These are phyloP conservation scores for Pimpla rufipes DNA, from an alignment of 2,888 invertebrate genomes.

Conservation along the genomic window DNA sequence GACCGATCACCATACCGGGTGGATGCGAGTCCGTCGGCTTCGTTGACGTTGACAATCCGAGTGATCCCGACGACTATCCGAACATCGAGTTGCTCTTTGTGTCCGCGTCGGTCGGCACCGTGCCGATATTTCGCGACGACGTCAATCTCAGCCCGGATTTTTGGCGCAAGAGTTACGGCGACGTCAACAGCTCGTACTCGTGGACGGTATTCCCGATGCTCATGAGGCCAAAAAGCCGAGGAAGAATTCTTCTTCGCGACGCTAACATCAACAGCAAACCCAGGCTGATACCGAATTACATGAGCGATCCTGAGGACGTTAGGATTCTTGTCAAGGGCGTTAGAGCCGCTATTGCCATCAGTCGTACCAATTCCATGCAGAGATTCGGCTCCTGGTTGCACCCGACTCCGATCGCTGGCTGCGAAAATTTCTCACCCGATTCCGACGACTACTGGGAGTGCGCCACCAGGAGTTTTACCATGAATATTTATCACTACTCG, in stretches of 20 bases:
- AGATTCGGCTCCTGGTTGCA: constrained; percentile 87
- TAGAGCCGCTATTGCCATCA: constrained; percentile 86
- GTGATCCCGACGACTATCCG: constrained; percentile 87
- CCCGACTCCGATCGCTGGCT: constrained; percentile 86
- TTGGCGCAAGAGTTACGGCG: constrained; percentile 87
- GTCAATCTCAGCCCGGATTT: constrained; percentile 87
- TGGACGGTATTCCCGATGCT: constrained; percentile 86
- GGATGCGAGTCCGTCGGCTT: constrained; percentile 88
- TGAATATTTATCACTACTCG: constrained; percentile 88
- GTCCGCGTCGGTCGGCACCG: constrained; percentile 88
- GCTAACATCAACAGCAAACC: constrained; percentile 88
- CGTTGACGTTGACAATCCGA: constrained; percentile 87
- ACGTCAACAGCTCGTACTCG: constrained; percentile 84
- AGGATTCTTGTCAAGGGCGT: constrained; percentile 87
- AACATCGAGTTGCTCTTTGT: constrained; percentile 91
- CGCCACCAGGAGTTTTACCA: constrained; percentile 86
- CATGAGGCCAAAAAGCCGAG: constrained; percentile 88
- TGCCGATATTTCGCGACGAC: constrained; percentile 86
- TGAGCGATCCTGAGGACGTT: constrained; percentile 88
- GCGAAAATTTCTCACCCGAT: constrained; percentile 85
- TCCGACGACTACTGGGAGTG: constrained; percentile 89
- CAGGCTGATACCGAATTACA: constrained; percentile 89
- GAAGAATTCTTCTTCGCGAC: constrained; percentile 88
- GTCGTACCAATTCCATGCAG: constrained; percentile 87
- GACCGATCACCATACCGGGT: constrained; percentile 87